Percentiles rank a stretch among this genome's conserved stretches.
Conservation (phyloP, 1,140 invertebrate genomes). For the Hirudo medicinalis region DNA sequence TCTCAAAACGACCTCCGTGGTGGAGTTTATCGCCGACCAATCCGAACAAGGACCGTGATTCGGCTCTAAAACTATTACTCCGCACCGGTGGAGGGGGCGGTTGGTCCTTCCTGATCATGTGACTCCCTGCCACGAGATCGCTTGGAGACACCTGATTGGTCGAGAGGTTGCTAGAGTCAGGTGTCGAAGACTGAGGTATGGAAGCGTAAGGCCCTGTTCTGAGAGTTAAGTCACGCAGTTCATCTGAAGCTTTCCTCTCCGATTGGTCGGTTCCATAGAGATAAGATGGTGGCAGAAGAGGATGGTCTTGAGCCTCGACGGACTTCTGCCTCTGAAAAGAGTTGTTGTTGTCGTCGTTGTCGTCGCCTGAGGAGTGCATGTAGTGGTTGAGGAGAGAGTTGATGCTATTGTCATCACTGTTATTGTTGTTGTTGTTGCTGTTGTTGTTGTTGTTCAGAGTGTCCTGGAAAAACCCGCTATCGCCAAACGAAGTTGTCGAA, state of each 20-base stretch:
- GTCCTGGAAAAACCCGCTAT: no score
- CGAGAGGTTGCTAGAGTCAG: no score
- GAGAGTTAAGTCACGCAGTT: background rate
- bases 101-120: background rate
- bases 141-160: no score
- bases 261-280: background rate
- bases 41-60: background rate
- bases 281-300: background rate
- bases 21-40: slow-evolving; percentile 5
- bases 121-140: no score
- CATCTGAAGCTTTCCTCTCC: background rate
- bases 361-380: background rate
- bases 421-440: slow-evolving; percentile 6
- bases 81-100: background rate
- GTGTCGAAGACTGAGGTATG: background rate
- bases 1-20: background rate
- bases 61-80: background rate
- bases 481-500: no score
- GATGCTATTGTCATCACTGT: slow-evolving; percentile 2
- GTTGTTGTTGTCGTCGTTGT: slow-evolving; percentile 3
- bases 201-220: background rate
- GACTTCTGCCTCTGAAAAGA: background rate
- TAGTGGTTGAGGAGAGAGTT: slow-evolving; percentile 11
- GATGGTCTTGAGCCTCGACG: background rate
- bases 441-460: background rate